phyloP scores from a whole-genome alignment of 2,113 vertebrate species.

The Athene noctua region DNA sequence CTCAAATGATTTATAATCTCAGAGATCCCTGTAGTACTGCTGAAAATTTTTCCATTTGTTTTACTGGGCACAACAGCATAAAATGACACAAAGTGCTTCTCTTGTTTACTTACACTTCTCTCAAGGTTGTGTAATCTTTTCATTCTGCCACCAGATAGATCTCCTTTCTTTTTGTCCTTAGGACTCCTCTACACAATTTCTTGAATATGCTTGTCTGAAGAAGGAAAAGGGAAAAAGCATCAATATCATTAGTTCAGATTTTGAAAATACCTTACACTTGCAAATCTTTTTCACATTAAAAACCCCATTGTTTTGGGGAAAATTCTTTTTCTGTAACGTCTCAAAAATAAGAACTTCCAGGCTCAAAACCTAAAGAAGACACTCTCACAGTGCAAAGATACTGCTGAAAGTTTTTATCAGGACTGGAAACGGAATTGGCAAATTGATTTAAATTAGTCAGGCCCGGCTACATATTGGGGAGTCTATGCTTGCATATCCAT shows the following conservation, averaged over 20 bases:
- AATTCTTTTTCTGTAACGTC: not conserved
- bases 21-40: not conserved
- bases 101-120: conserved; percentile 1
- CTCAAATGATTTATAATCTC: not conserved
- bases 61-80: not conserved
- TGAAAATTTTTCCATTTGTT: not conserved
- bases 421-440: not conserved
- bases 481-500: conserved; percentile 41
- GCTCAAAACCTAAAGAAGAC: not conserved
- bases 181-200: not conserved
- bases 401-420: conserved; percentile 17
- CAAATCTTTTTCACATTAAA: not conserved
- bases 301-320: fast-evolving
- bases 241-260: not conserved
- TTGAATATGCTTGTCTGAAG: not conserved
- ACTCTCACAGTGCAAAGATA: not conserved
- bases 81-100: not conserved
- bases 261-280: not conserved
- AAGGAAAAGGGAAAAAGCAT: not conserved
- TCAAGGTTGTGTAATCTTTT: not conserved
- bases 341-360: not conserved
- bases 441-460: conserved; percentile 60
- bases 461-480: conserved; percentile 17
- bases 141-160: not conserved
- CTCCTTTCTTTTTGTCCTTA: not conserved